Conservation (phyloP, 2,113 vertebrate species). For the Eubucco bourcierii region DNA sequence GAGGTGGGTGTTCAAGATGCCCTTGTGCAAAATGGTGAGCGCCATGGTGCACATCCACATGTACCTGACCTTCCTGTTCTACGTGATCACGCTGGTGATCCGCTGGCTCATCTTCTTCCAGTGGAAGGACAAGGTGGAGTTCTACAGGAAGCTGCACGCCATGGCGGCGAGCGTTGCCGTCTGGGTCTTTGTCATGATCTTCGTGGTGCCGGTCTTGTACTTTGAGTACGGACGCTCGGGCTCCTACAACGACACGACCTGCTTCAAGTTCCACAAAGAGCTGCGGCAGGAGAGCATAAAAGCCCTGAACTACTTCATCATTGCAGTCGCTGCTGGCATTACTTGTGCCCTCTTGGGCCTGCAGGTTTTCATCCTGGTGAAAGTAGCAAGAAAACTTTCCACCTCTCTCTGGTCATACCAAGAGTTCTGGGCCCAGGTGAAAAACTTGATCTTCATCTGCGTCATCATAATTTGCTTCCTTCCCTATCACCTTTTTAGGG, state of each 20-base stretch:
- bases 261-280: constrained; percentile 81
- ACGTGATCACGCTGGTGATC: constrained; percentile 81
- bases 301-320: constrained; percentile 78
- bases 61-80: constrained; percentile 90
- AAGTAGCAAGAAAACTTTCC: constrained; percentile 67
- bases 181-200: constrained; percentile 78
- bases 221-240: constrained; percentile 71
- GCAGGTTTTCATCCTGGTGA: constrained; percentile 76
- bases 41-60: constrained; percentile 91
- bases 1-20: constrained; percentile 60
- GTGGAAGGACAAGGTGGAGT: constrained; percentile 73
- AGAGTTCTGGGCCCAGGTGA: constrained; percentile 88
- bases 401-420: constrained; percentile 76
- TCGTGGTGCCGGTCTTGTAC: constrained; percentile 54
- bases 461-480: constrained; percentile 85
- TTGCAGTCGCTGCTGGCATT: constrained; percentile 51
- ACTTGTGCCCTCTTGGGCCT: constrained; percentile 69
- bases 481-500: constrained; percentile 87
- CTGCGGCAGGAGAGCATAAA: not conserved
- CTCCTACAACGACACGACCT: not conserved
- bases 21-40: constrained; percentile 83
- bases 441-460: constrained; percentile 85
- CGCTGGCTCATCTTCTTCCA: constrained; percentile 83
- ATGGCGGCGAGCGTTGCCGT: constrained; percentile 71
- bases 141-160: constrained; percentile 80